These are phyloP conservation scores for Euwallacea fornicatus DNA, from an alignment of 1,140 invertebrate species.

Conservation along the genomic window DNA sequence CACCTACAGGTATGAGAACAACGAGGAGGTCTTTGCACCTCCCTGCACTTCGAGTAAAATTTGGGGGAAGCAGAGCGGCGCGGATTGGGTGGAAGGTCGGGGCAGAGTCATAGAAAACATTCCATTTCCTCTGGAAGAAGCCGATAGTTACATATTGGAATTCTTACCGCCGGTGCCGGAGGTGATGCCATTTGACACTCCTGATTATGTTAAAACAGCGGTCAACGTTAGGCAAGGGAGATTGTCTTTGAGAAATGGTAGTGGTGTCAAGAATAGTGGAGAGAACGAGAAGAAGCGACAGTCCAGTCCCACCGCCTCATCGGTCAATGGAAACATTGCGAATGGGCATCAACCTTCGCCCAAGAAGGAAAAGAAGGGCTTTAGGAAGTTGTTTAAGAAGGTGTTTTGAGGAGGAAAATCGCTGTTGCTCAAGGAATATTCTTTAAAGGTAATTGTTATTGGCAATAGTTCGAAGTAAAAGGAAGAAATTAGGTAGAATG, in stretches of 20 bases:
- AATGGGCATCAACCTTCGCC: conserved; percentile 14
- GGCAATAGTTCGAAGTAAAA: too few species aligned
- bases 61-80: background rate
- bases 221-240: conserved; percentile 24
- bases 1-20: conserved; percentile 35
- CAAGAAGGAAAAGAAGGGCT: conserved; percentile 49
- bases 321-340: conserved; percentile 33
- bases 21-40: conserved; percentile 46
- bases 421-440: background rate
- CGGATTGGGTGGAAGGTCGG: conserved; percentile 42
- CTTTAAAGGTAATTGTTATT: too few species aligned
- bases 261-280: conserved; percentile 36
- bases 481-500: too few species aligned
- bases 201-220: conserved; percentile 42
- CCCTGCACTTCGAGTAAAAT: conserved; percentile 34
- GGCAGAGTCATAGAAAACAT: conserved; percentile 45
- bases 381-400: conserved; percentile 50
- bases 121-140: conserved; percentile 50
- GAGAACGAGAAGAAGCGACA: conserved; percentile 39
- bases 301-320: conserved; percentile 26
- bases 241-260: conserved; percentile 33
- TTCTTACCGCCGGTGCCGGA: conserved; percentile 25
- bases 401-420: conserved; percentile 39
- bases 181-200: conserved; percentile 33
- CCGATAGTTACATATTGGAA: conserved; percentile 47